Percentiles rank a stretch among this genome's conserved stretches.
Conservation (phyloP, 2,113 vertebrate species). For the Clarias batrachus region DNA sequence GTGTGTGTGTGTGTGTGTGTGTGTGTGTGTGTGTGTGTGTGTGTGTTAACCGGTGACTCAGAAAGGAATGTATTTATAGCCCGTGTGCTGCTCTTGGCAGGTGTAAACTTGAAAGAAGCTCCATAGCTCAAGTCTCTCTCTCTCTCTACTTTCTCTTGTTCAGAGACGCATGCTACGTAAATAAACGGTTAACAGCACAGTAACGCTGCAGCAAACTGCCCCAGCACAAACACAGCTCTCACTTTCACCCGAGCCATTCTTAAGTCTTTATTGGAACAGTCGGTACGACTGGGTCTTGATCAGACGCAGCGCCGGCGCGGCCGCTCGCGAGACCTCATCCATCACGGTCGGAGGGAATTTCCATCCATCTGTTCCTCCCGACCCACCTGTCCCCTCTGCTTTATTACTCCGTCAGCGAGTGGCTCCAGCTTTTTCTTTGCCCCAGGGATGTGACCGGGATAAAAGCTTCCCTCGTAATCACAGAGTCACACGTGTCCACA, state of each 20-base stretch:
- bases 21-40: constrained; percentile 16
- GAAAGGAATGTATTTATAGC: constrained; percentile 48
- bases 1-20: constrained; percentile 17
- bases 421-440: background rate
- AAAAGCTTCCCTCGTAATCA: background rate
- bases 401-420: background rate
- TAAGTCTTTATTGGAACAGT: background rate
- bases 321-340: background rate
- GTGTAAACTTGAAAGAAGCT: constrained; percentile 45
- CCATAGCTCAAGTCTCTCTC: background rate
- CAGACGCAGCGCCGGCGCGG: background rate
- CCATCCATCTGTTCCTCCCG: background rate
- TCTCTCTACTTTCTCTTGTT: background rate
- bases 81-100: constrained; percentile 47
- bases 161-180: background rate
- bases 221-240: background rate
- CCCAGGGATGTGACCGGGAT: background rate
- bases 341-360: constrained; percentile 11
- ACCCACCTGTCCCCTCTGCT: constrained; percentile 14
- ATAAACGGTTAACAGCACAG: constrained; percentile 37
- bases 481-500: background rate
- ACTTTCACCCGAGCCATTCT: background rate
- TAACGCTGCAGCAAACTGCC: constrained; percentile 42
- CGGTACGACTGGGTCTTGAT: constrained; percentile 2
- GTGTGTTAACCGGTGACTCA: constrained; percentile 37